Evolutionary conservation across 1,140 invertebrate species (phyloP).

Genomic region (Asbolus verrucosus): DNA sequence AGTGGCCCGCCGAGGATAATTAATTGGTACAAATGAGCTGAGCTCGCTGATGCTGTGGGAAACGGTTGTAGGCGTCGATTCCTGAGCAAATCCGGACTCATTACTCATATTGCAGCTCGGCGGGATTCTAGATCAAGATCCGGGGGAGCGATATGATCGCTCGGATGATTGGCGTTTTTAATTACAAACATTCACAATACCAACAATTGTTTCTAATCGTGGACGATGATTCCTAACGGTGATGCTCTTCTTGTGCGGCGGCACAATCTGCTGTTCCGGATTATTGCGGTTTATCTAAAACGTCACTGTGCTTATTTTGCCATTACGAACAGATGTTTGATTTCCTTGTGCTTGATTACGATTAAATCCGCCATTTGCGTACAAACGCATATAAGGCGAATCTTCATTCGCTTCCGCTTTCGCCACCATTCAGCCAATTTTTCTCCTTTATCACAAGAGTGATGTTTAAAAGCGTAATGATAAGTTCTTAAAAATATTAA

Average conservation of each 20-base stretch:
- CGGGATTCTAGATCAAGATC: constrained; percentile 37
- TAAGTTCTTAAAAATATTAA: too few species aligned
- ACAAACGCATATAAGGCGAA: too few species aligned
- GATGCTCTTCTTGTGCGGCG: constrained; percentile 26
- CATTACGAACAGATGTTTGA: constrained; percentile 18
- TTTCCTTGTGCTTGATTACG: constrained; percentile 12
- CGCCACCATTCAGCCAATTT: too few species aligned
- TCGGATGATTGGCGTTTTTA: constrained; percentile 40
- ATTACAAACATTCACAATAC: constrained; percentile 41
- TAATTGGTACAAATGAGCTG: constrained; percentile 23
- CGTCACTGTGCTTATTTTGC: constrained; percentile 25
- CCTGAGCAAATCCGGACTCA: constrained; percentile 31
- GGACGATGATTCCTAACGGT: constrained; percentile 27
- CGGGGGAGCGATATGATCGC: constrained; percentile 8
- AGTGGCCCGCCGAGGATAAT: not conserved
- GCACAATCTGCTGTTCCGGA: constrained; percentile 14
- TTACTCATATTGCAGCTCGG: constrained; percentile 36
- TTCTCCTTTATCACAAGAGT: too few species aligned
- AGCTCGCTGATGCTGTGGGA: constrained; percentile 13
- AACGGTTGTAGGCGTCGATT: constrained; percentile 34
- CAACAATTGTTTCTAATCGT: constrained; percentile 42
- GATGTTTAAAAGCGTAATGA: too few species aligned
- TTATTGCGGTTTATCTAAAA: constrained; percentile 29
- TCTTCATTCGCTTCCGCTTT: too few species aligned
- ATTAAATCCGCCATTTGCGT: not conserved